Percentiles rank a stretch among this genome's conserved stretches.
phyloP scores from a whole-genome alignment of 2,888 invertebrate species.

The Conomelus anceps region DNA sequence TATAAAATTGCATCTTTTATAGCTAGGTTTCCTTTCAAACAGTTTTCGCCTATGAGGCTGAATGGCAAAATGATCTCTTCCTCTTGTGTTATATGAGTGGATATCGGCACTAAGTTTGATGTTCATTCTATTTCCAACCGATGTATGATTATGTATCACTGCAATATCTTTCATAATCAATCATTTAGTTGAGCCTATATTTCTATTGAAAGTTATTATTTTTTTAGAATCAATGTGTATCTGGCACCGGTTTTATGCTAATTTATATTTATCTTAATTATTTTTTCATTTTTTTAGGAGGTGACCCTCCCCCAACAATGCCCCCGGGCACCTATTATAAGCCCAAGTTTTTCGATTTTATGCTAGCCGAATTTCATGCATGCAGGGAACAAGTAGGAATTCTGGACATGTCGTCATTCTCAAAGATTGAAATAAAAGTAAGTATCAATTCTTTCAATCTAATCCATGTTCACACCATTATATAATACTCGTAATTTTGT shows the following conservation, averaged over 20 bases:
- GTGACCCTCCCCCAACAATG: constrained; percentile 48
- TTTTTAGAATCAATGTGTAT: too few species aligned
- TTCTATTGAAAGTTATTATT: not conserved
- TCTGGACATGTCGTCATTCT: constrained; percentile 72
- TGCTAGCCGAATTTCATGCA: constrained; percentile 62
- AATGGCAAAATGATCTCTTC: too few species aligned
- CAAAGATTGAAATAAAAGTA: constrained; percentile 66
- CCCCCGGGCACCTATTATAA: constrained; percentile 58
- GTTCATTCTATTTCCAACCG: too few species aligned
- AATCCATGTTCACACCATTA: not conserved
- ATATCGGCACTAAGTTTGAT: too few species aligned
- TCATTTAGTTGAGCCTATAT: not conserved
- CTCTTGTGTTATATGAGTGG: too few species aligned
- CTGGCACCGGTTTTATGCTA: too few species aligned
- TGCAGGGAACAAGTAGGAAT: constrained; percentile 69
- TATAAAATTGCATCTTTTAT: too few species aligned
- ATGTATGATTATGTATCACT: too few species aligned
- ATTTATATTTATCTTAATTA: not conserved
- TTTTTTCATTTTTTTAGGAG: constrained; percentile 39
- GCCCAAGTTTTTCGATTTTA: constrained; percentile 60
- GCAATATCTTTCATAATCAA: not conserved
- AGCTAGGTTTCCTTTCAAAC: too few species aligned
- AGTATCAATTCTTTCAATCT: constrained; percentile 29
- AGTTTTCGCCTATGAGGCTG: too few species aligned
- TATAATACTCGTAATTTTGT: not conserved